Conservation (phyloP, 2,888 invertebrate genomes). For the Heliconius cydno region DNA sequence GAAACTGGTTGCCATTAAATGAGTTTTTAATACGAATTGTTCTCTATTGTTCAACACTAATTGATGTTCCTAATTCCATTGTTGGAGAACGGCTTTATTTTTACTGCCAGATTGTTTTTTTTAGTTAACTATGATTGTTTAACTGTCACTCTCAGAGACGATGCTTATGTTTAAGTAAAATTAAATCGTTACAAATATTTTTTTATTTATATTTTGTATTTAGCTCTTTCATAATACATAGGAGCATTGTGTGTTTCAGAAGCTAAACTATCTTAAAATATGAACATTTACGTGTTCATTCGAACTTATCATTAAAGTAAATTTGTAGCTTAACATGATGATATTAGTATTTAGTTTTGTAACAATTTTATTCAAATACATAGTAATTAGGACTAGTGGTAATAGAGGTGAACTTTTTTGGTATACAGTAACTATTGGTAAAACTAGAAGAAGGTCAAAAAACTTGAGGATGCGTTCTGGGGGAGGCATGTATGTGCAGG, state of each 20-base stretch:
- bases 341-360: not conserved
- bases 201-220: not conserved
- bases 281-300: too few relatives aligned
- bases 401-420: too few relatives aligned
- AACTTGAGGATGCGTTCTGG: too few relatives aligned
- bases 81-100: slow-evolving; percentile 8
- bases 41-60: slow-evolving; percentile 36
- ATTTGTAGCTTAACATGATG: not conserved
- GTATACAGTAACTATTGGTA: not conserved
- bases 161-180: not conserved
- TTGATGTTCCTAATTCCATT: slow-evolving; percentile 33
- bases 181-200: not conserved
- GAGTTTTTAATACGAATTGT: slow-evolving; percentile 43
- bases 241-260: not conserved
- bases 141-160: not conserved
- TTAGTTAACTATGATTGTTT: not conserved
- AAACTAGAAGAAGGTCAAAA: not conserved
- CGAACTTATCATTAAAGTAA: too few relatives aligned
- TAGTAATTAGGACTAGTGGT: not conserved
- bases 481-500: too few relatives aligned
- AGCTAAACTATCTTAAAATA: not conserved
- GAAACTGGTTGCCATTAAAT: slow-evolving; percentile 39
- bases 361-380: not conserved
- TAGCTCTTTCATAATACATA: not conserved
- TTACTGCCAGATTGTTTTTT: not conserved